These are phyloP conservation scores for Netelia melanura DNA, from an alignment of 2,888 invertebrate genomes.

Conservation along the genomic window DNA sequence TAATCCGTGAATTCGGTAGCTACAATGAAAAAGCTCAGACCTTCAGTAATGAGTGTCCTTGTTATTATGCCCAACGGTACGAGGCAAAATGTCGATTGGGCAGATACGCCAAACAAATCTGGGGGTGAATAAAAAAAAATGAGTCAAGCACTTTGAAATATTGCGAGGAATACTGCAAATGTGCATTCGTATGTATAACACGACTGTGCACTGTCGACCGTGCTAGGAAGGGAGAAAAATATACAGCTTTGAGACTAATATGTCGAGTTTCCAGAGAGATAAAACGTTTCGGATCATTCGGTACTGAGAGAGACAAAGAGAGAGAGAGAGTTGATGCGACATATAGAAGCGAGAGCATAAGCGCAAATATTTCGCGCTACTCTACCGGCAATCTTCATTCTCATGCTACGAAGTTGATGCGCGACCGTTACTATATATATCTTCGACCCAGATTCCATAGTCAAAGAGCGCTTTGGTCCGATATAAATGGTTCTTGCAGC, in stretches of 20 bases:
- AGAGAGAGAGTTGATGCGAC: conserved; percentile 12
- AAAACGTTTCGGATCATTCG: conserved; percentile 54
- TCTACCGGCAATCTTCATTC: conserved; percentile 20
- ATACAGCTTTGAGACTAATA: conserved; percentile 56
- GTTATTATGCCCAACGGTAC: conserved; percentile 20
- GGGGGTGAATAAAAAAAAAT: conserved; percentile 29
- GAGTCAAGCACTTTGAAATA: conserved; percentile 67
- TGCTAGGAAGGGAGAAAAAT: conserved; percentile 2
- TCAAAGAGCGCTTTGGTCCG: conserved; percentile 63
- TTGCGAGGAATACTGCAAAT: conserved; percentile 44
- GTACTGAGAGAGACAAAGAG: too few species aligned
- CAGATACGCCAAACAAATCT: conserved; percentile 31
- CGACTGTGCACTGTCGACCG: conserved; percentile 32
- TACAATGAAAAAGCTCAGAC: conserved; percentile 11
- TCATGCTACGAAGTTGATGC: conserved; percentile 20
- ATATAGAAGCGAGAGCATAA: conserved; percentile 41
- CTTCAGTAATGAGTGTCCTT: conserved; percentile 45
- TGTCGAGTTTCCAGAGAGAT: conserved; percentile 51
- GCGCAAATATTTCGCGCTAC: conserved; percentile 29
- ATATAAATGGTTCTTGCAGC: conserved; percentile 64
- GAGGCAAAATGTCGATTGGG: conserved; percentile 37
- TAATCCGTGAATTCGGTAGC: conserved; percentile 15
- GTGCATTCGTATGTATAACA: background rate
- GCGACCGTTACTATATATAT: conserved; percentile 50
- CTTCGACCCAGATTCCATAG: conserved; percentile 59